phyloP scores from a whole-genome alignment of 1,140 invertebrate species.

The Caenorhabditis tropicalis region DNA sequence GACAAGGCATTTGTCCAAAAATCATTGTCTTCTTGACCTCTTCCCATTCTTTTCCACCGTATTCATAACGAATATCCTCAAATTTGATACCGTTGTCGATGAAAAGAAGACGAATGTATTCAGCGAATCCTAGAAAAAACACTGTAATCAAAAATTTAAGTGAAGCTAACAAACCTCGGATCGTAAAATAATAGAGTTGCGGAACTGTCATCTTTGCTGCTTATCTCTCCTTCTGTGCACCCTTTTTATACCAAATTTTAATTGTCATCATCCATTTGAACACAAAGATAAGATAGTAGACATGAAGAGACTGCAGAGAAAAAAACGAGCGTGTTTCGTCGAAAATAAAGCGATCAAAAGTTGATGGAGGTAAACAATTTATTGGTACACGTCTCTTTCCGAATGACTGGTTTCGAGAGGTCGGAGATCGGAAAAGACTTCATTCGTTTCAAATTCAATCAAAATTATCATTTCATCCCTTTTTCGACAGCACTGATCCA shows the following conservation, averaged over 20 bases:
- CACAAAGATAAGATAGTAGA: neutral
- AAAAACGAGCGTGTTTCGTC: neutral
- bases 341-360: neutral
- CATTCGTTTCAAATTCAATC: too few relatives aligned
- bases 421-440: too few relatives aligned
- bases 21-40: slow-evolving; percentile 75
- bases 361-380: neutral
- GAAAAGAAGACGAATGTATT: slow-evolving; percentile 80
- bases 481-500: neutral
- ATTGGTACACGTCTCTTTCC: neutral
- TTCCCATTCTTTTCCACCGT: slow-evolving; percentile 73
- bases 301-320: too few relatives aligned
- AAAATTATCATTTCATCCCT: neutral
- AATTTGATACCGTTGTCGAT: slow-evolving; percentile 79
- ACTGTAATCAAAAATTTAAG: too few relatives aligned
- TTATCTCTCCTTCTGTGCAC: neutral
- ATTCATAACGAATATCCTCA: slow-evolving; percentile 73
- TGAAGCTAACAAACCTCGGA: slow-evolving; percentile 61
- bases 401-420: too few relatives aligned
- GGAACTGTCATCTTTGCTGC: neutral
- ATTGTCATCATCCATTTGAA: neutral
- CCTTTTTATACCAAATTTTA: neutral
- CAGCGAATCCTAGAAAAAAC: slow-evolving; percentile 74
- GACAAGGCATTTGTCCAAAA: slow-evolving; percentile 69
- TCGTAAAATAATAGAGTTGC: neutral